phyloP scores from a whole-genome alignment of 2,797 vertebrate genomes.

The Notamacropus eugenii region DNA sequence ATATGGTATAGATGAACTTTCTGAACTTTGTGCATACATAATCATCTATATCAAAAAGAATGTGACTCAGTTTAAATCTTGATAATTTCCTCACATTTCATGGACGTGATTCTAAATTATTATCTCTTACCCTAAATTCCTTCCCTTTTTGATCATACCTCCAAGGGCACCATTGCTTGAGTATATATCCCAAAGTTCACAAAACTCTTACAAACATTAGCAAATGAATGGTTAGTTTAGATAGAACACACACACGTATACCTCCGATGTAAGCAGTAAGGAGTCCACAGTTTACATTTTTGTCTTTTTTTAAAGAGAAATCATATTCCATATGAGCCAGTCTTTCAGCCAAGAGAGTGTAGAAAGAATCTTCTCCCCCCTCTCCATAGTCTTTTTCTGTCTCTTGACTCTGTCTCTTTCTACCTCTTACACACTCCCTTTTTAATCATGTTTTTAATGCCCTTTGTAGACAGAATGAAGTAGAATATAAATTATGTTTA shows the following conservation, averaged over 20 bases:
- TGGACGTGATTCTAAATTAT: conserved; percentile 31
- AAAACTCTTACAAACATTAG: conserved; percentile 67
- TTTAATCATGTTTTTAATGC: no score
- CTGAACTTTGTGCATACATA: background rate
- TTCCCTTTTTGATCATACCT: conserved; percentile 61
- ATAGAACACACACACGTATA: conserved; percentile 71
- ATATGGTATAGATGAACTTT: background rate
- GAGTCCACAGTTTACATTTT: conserved; percentile 68
- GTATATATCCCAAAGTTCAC: conserved; percentile 53
- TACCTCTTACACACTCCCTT: no score
- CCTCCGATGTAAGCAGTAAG: conserved; percentile 56
- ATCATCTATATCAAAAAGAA: background rate
- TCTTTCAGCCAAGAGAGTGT: no score
- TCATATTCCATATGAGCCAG: no score
- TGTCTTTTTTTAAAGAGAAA: no score
- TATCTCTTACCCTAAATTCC: conserved; percentile 48
- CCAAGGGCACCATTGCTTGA: conserved; percentile 67
- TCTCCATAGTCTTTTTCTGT: no score
- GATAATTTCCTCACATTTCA: conserved; percentile 12
- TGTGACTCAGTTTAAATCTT: background rate
- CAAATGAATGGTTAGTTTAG: conserved; percentile 76
- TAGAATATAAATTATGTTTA: no score
- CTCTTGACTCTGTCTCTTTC: no score
- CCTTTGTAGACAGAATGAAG: no score
- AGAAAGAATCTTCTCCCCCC: no score